Evolutionary conservation across 2,797 vertebrate species (phyloP).

Genomic region (Intellagama lesueurii): DNA sequence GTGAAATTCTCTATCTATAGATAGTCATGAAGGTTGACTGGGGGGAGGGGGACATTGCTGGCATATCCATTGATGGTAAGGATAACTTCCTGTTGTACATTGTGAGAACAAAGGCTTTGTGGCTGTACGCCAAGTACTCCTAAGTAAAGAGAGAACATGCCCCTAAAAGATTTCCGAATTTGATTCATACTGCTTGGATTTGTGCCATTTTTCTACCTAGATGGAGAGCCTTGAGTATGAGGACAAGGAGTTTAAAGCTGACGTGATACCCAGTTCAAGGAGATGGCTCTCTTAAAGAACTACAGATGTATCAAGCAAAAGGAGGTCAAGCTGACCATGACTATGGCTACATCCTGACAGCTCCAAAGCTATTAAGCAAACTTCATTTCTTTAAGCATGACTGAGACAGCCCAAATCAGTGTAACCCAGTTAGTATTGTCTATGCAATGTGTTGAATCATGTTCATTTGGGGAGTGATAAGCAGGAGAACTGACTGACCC

Average conservation of each 20-base stretch:
- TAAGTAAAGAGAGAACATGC: neutral
- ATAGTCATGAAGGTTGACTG: conserved; percentile 10
- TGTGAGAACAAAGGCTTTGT: neutral
- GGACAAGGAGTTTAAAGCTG: neutral
- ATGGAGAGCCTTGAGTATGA: neutral
- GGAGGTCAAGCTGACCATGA: neutral
- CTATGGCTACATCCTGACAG: neutral
- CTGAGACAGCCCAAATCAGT: neutral
- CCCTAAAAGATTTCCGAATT: neutral
- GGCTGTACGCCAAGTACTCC: too few relatives aligned
- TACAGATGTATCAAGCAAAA: conserved; percentile 30
- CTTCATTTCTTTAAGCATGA: neutral
- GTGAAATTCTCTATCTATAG: conserved; percentile 25
- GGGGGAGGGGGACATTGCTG: neutral
- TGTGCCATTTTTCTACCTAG: neutral
- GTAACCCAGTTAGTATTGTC: neutral
- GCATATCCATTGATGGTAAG: neutral
- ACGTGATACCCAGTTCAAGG: neutral
- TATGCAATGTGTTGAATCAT: neutral
- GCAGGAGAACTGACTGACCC: conserved; percentile 49
- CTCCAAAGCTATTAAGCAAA: neutral
- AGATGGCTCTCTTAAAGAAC: neutral
- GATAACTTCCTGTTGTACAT: conserved; percentile 6
- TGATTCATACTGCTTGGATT: neutral
- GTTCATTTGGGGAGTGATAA: conserved; percentile 37